phyloP scores from a whole-genome alignment of 2,888 invertebrate species.

The Chironomus riparius region DNA sequence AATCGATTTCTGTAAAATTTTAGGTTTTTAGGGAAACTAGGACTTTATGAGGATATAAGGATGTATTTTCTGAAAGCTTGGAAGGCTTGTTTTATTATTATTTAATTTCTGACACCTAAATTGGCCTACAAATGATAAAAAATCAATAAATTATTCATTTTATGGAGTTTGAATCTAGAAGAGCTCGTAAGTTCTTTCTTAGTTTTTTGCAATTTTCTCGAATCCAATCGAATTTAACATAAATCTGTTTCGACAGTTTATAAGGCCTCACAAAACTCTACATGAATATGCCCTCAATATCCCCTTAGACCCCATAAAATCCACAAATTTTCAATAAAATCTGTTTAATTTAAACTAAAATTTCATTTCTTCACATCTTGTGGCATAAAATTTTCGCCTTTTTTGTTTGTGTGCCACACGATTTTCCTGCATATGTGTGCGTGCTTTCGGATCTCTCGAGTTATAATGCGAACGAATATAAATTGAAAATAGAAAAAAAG shows the following conservation, averaged over 20 bases:
- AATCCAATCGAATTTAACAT: not conserved
- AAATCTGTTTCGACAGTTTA: too few species aligned
- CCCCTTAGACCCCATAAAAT: too few species aligned
- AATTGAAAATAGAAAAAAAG: not conserved
- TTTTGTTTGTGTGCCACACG: not conserved
- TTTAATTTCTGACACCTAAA: not conserved
- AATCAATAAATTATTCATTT: constrained; percentile 1
- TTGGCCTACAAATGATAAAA: not conserved
- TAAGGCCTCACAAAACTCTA: too few species aligned
- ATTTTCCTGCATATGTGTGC: not conserved
- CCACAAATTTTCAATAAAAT: not conserved
- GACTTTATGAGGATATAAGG: not conserved
- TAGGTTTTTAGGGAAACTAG: not conserved
- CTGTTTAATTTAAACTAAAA: not conserved
- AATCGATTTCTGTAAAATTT: not conserved
- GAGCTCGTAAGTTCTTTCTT: not conserved
- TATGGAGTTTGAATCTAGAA: not conserved
- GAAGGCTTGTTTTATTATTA: not conserved
- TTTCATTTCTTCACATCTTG: not conserved
- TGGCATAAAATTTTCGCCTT: not conserved
- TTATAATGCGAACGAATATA: not conserved
- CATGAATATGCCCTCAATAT: too few species aligned
- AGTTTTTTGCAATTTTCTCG: not conserved
- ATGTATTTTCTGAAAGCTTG: not conserved
- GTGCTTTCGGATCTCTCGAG: not conserved